phyloP scores from a whole-genome alignment of 2,888 invertebrate genomes.

The Emmelina monodactyla region DNA sequence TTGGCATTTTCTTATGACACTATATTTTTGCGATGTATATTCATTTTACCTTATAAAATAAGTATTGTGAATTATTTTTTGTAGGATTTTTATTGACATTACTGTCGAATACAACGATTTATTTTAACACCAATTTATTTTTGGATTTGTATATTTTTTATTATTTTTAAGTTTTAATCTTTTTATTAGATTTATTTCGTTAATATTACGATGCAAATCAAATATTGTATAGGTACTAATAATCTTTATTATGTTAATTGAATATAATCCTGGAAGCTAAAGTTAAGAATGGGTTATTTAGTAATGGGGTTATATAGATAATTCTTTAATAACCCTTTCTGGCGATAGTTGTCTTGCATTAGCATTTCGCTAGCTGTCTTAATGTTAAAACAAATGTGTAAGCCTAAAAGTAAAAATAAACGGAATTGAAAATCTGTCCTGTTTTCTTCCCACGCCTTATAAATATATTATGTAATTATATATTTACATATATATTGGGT shows the following conservation, averaged over 20 bases:
- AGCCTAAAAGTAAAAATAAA: constrained; percentile 44
- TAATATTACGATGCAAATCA: neutral
- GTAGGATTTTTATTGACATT: constrained; percentile 15
- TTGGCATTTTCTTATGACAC: neutral
- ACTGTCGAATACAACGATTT: constrained; percentile 53
- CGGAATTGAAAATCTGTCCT: constrained; percentile 56
- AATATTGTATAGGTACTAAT: neutral
- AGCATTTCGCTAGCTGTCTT: constrained; percentile 37
- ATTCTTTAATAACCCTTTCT: neutral
- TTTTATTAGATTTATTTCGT: constrained; percentile 16
- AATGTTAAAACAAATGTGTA: constrained; percentile 39
- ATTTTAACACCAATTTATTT: constrained; percentile 35
- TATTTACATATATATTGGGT: too few relatives aligned
- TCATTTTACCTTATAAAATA: neutral
- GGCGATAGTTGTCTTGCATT: constrained; percentile 22
- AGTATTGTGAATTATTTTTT: neutral
- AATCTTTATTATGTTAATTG: too few relatives aligned
- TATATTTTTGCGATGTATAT: neutral
- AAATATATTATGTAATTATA: too few relatives aligned
- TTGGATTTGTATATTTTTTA: constrained; percentile 52
- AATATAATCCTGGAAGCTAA: too few relatives aligned
- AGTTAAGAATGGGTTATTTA: too few relatives aligned
- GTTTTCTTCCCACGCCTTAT: too few relatives aligned
- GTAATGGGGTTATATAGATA: neutral
- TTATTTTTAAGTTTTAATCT: constrained; percentile 50